Evolutionary conservation across 1,140 invertebrate genomes (phyloP).

Genomic region (Cepaea nemoralis): DNA sequence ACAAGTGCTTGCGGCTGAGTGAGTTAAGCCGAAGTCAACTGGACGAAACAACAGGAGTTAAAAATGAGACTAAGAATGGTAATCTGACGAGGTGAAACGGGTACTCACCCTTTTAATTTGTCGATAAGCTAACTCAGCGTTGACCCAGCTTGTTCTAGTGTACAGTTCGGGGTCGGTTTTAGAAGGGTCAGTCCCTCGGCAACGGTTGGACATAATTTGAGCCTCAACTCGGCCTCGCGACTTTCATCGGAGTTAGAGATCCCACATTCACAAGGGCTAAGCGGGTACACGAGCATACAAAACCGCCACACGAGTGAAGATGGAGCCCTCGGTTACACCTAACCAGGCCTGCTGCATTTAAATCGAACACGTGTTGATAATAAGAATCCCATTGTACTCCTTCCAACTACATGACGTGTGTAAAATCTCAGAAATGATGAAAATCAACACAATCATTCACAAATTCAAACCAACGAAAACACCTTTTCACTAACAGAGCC

Average conservation of each 20-base stretch:
- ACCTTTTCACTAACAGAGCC: not conserved
- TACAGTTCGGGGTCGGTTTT: slow-evolving; percentile 81
- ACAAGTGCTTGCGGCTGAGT: too few species aligned
- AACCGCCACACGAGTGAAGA: slow-evolving; percentile 21
- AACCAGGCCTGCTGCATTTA: slow-evolving; percentile 9
- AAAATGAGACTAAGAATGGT: too few species aligned
- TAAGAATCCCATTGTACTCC: slow-evolving; percentile 25
- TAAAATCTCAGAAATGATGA: not conserved
- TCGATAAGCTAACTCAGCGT: slow-evolving; percentile 87
- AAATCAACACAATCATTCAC: slow-evolving; percentile 20
- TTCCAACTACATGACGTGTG: not conserved
- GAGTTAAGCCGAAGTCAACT: too few species aligned
- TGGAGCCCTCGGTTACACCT: not conserved
- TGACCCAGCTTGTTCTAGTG: slow-evolving; percentile 92
- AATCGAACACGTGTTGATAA: slow-evolving; percentile 17
- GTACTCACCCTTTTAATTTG: slow-evolving; percentile 90
- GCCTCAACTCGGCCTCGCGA: slow-evolving; percentile 19
- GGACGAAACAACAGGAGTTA: too few species aligned
- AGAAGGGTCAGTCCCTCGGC: slow-evolving; percentile 51
- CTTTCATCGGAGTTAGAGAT: slow-evolving; percentile 48
- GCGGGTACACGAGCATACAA: slow-evolving; percentile 3
- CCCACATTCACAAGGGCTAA: slow-evolving; percentile 9
- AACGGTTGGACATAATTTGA: slow-evolving; percentile 60
- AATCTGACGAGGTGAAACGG: not conserved
- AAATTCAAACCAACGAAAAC: not conserved